A percentile compares a stretch with the other conserved stretches of the same genome.
Conservation (phyloP, 2,113 vertebrate genomes). For the Trinectes maculatus region DNA sequence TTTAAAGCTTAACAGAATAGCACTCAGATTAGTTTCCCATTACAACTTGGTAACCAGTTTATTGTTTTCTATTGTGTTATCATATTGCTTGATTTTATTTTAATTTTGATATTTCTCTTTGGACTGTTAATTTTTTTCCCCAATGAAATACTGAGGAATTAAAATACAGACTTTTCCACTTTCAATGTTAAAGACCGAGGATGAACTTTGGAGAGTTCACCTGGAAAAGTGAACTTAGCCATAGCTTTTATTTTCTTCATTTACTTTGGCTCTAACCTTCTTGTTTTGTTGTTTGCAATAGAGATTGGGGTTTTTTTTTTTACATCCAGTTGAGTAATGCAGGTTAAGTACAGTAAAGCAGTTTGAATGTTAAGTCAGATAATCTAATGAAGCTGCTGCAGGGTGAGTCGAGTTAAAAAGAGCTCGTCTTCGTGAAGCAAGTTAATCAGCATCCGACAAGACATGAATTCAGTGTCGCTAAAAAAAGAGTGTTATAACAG, state of each 20-base stretch:
- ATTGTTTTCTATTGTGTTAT: no score
- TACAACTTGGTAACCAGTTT: no score
- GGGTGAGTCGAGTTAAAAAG: conserved; percentile 7
- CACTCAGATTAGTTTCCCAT: no score
- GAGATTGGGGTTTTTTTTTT: background rate
- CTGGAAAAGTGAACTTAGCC: conserved; percentile 18
- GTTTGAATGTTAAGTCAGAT: conserved; percentile 6
- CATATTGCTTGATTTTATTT: no score
- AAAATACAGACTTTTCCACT: conserved; percentile 17
- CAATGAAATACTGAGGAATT: conserved; percentile 7
- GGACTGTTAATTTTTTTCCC: conserved; percentile 1
- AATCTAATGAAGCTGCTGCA: conserved; percentile 20
- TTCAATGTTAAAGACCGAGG: conserved; percentile 29
- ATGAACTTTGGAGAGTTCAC: conserved; percentile 25
- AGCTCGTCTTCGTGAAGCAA: conserved; percentile 42
- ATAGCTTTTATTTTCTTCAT: background rate
- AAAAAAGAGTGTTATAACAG: conserved; percentile 1
- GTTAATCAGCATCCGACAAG: conserved; percentile 41
- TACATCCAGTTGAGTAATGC: background rate
- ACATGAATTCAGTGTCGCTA: background rate
- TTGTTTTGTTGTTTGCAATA: conserved; percentile 3
- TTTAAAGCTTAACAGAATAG: no score
- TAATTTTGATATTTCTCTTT: background rate
- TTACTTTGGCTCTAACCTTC: background rate
- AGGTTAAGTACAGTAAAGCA: background rate